Evolutionary conservation across 2,888 invertebrate species (phyloP).

Genomic region (Bellardia bayeri): DNA sequence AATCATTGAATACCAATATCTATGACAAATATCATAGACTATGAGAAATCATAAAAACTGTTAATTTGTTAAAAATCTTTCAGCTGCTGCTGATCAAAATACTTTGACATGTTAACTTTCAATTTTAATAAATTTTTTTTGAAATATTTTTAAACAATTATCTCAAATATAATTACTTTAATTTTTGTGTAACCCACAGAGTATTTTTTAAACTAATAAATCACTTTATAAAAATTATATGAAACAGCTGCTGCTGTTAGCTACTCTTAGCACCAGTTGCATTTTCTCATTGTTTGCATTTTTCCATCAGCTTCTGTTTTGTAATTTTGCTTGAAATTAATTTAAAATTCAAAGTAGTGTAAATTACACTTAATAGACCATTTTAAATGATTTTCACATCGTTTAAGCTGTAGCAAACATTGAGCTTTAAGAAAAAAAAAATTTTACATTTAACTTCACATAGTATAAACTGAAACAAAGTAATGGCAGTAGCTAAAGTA

Average conservation of each 20-base stretch:
- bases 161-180: slow-evolving; percentile 22
- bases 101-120: background rate
- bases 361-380: slow-evolving; percentile 72
- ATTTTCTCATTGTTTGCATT: slow-evolving; percentile 52
- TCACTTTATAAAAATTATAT: slow-evolving; percentile 55
- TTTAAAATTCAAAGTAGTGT: slow-evolving; percentile 65
- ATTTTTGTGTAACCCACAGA: background rate
- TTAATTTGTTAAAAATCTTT: background rate
- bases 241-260: slow-evolving; percentile 37
- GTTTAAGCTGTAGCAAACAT: slow-evolving; percentile 22
- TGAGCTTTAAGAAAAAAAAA: background rate
- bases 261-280: slow-evolving; percentile 56
- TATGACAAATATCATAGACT: too few species aligned
- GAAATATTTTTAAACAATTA: slow-evolving; percentile 37
- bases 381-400: slow-evolving; percentile 69
- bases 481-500: background rate
- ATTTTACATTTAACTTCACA: background rate
- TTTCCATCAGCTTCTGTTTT: slow-evolving; percentile 62
- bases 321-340: slow-evolving; percentile 51
- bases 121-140: background rate
- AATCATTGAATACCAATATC: too few species aligned
- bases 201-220: slow-evolving; percentile 58
- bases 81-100: background rate
- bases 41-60: too few species aligned
- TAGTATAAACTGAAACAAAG: background rate